Base-by-base conservation (phyloP, 2,113 vertebrate genomes). In the Stomatorhinus ivindoensis region DNA sequence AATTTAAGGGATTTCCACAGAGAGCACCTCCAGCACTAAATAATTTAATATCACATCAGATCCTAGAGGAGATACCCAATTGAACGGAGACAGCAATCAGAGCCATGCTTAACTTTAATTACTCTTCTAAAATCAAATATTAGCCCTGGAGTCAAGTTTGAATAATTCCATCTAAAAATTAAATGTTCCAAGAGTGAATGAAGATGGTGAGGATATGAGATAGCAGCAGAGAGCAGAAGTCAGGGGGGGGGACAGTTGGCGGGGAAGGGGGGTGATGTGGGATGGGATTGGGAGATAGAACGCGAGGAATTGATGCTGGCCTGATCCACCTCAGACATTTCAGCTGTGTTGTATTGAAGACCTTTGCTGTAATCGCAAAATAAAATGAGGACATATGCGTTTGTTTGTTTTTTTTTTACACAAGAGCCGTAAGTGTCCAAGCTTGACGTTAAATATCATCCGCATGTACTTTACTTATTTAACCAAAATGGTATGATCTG, bases 31-130 rank as follows among this genome's bases (percentile, higher is more conserved):
- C 90, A 95, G 97, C 95, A 93, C 96, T 93, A 95, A 96, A 96
- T 96, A 95, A 95, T 96, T 96, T 95, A 96, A 96, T 95, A 93
- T 95, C 95, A 94, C 93, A 95, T 94, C 93, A 94, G 93, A 93
- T 96, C 95, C 94, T 96, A 93, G 94, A 95, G 95, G 96, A 96
- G 94, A 51, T 92, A 95, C 94, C 92, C 93, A 90, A 94, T 93
- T 94, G 94, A 90, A 92, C 93, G 85, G 35, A 90, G 93, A 95
- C 96, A 95, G 96, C 96, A 95, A 95, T 91, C 94, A 95, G 94
- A 94, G 95, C 95, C 93, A 93, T 94, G 94, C 95, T 97, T 97
- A 96, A 96, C 96, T 97, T 97, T 97, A 98, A 98, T 97, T 97
- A 97, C 97, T 96, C 95, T 93, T 96, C 95, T 95, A 96, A 91